phyloP scores from a whole-genome alignment of 1,140 invertebrate genomes.

The Apolygus lucorum region DNA sequence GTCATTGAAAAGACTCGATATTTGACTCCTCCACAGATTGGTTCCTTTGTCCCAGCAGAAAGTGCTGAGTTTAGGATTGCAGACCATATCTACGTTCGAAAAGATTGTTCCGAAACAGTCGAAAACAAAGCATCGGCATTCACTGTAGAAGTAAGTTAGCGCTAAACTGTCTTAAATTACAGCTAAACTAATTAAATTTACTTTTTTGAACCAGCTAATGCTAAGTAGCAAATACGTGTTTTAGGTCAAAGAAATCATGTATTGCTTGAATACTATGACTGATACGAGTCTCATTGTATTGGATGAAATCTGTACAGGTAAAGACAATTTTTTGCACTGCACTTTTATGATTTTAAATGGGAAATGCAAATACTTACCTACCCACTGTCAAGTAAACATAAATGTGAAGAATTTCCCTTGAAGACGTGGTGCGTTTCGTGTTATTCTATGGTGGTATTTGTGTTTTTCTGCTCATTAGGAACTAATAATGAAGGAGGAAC shows the following conservation, averaged over 20 bases:
- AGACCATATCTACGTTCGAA: slow-evolving; percentile 71
- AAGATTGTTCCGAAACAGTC: slow-evolving; percentile 73
- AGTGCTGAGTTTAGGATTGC: slow-evolving; percentile 63
- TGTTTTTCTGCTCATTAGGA: slow-evolving; percentile 40
- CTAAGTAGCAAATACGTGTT: slow-evolving; percentile 30
- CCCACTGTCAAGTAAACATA: too few species aligned
- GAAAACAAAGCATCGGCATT: slow-evolving; percentile 77
- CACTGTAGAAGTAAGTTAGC: slow-evolving; percentile 59
- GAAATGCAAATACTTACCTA: neutral
- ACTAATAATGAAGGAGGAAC: slow-evolving; percentile 76
- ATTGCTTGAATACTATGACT: slow-evolving; percentile 62
- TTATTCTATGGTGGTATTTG: too few species aligned
- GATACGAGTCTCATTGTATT: slow-evolving; percentile 69
- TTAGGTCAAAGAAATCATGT: slow-evolving; percentile 73
- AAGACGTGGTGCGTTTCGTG: too few species aligned
- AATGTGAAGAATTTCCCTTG: too few species aligned
- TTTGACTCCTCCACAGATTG: slow-evolving; percentile 60
- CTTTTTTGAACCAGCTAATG: neutral
- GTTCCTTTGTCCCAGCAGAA: slow-evolving; percentile 77
- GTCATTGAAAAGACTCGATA: too few species aligned
- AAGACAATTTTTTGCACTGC: neutral
- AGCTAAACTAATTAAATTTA: too few species aligned
- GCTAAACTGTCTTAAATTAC: too few species aligned
- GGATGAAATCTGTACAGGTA: slow-evolving; percentile 71
- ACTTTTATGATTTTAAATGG: neutral